Percentiles rank a stretch among this genome's conserved stretches.
phyloP scores from a whole-genome alignment of 35 echinoderm and acorn worm genomes.

The Ptychodera flava region DNA sequence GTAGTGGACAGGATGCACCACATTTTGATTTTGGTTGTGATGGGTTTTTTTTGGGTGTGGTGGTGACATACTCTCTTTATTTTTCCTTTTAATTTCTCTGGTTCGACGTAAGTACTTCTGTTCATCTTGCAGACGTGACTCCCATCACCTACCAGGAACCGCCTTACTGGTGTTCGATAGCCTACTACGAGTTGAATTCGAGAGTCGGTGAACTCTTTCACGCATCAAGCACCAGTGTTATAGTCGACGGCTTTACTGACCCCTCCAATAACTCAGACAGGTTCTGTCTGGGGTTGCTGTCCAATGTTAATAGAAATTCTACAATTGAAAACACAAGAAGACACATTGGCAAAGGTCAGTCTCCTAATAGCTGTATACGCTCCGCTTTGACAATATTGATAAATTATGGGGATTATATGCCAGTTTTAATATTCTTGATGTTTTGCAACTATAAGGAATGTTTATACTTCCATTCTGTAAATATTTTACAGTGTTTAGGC shows the following conservation, averaged over 20 bases:
- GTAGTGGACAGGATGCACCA: no score
- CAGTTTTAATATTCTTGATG: no score
- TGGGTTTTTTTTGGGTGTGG: no score
- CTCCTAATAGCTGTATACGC: neutral
- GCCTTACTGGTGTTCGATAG: conserved; percentile 90
- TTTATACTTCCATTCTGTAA: no score
- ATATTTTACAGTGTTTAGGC: no score
- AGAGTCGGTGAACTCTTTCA: conserved; percentile 97
- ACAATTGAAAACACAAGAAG: conserved; percentile 99
- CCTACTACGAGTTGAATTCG: conserved; percentile 96
- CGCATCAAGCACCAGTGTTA: conserved; percentile 91
- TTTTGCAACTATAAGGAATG: no score
- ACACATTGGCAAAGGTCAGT: conserved; percentile 97
- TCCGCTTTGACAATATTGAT: no score
- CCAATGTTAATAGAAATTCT: conserved; percentile 99
- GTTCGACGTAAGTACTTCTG: no score
- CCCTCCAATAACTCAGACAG: conserved; percentile 91
- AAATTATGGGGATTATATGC: no score
- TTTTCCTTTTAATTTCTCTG: no score
- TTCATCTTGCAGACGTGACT: conserved; percentile 49
- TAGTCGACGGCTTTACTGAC: conserved; percentile 98
- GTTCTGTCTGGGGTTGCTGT: conserved; percentile 93
- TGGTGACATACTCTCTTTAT: no score
- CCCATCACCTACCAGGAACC: conserved; percentile 95
- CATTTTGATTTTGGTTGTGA: no score